Base-by-base conservation (phyloP, 2,888 invertebrate species). In the Epirrita christyi region DNA sequence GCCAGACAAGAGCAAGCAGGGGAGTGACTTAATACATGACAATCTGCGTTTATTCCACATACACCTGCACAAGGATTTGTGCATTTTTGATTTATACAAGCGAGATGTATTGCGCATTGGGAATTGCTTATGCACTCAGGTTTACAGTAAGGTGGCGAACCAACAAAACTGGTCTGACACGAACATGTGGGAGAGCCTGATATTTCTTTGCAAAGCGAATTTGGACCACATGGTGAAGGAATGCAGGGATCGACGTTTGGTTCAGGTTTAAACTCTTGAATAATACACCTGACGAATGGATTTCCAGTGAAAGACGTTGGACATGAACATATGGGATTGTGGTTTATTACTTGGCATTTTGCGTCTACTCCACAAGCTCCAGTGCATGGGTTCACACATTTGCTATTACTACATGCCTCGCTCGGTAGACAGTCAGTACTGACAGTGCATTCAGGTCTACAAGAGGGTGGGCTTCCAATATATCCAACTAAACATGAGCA, bases 171-270 rank as follows among this genome's bases (percentile, higher is more conserved):
- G 48, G 92, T 88, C 28, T 94, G 85, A 72, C 97, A 97, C 9
- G 96, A 95, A 76, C 97, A 97, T 1, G 95, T 94, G 0, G 96
- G 95, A 34, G 94, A 90, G 38, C 94, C 94, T 44, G 94, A 94
- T 9, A 93, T 84, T 63, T 94, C 93, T 75, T 94, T 94, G 72
- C 96, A 97, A 73, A 95, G 92, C 0, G 96, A 93, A 78, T 96
- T 95, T 0, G 96, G 94, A n/a, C 97, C 97, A 79, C 97, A 97
- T 0, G 97, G 96, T 36, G 95, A 95, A 49, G 96, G 96, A 52
- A 91, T 85, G 73, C 97, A 97, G n/a, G 96, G 95, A 72, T 96
- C 94, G 29, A 89, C 73, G 37, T 54, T 59, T 40, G 81, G 77
- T 65, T 89, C 86, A 14, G 92, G 92, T 71, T 83, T 88, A 71